Base-by-base conservation (phyloP, 2,888 invertebrate species). In the Caenorhabditis sp. region DNA sequence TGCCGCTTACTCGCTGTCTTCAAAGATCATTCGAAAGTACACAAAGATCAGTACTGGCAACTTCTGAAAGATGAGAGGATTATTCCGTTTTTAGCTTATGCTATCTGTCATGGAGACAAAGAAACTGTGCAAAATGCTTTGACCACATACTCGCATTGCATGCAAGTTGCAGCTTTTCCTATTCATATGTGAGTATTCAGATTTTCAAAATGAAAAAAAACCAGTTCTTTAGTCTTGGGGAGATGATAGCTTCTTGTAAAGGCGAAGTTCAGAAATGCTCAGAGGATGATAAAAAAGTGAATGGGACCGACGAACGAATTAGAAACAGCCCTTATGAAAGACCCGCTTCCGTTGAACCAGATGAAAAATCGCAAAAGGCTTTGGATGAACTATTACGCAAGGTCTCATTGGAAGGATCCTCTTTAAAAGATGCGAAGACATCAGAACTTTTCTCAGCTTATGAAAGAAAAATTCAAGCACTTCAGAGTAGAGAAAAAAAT, bases 11-110 rank as follows among this genome's bases (percentile, higher is more conserved):
- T 91, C 47, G 88, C 89, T 2, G 78, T 86, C 4, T 55, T 90
- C 44, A 91, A 91, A 68, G 90, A 91, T 77, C 85, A 86, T 58
- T 89, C 89, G 6, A 89, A 88, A 76, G 72, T 85, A 26, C 90
- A 91, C 80, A 91, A 91, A 70, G 87, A 89, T 18, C 87, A 89
- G 18, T 92, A 92, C 67, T 90, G 90, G 85, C 83, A 88, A 22
- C 85, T 91, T 4, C 83, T 93, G 67, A 92, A 92, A 89, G 92
- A 92, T 80, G 89, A 89, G 26, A 84, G 90, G 15, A 81, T 93
- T 5, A 90, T 93, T 24, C 92, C 92, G 1, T 92, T 93, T 84
- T 85, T 93, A 35, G 92, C 92, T 0, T 89, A 87, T 69, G 93
- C 92, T 6, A 84, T 93, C 53, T 86, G 91, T 3, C 92, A 91